Conservation (phyloP, 1,140 invertebrate genomes). For the Bombus cullumanus region DNA sequence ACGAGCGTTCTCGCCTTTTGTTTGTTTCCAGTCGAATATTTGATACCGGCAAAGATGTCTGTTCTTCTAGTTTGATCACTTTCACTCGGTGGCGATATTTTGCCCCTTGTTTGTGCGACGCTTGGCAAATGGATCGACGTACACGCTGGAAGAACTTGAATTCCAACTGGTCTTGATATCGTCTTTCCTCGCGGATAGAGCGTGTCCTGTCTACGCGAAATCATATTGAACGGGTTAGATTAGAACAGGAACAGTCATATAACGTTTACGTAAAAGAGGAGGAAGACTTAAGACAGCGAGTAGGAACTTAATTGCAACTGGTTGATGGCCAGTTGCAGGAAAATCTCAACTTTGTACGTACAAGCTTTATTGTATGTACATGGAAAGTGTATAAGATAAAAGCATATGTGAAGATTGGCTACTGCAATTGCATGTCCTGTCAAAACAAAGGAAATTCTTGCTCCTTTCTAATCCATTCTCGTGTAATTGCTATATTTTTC, state of each 20-base stretch:
- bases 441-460: neutral
- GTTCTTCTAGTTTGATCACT: neutral
- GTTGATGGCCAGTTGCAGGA: no score
- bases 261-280: no score
- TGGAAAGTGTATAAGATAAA: no score
- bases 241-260: neutral
- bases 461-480: neutral
- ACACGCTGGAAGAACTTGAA: neutral
- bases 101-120: neutral
- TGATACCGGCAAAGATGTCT: neutral
- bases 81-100: neutral
- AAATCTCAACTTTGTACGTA: no score
- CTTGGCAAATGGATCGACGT: constrained; percentile 1
- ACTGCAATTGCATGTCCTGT: no score
- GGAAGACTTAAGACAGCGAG: no score
- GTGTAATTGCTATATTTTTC: no score
- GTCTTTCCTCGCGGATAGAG: neutral
- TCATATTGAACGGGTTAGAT: neutral
- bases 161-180: neutral
- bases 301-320: no score
- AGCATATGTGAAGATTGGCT: no score
- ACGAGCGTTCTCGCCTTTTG: neutral
- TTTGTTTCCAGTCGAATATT: neutral
- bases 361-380: no score
- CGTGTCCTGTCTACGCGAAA: neutral